Evolutionary conservation across 2,888 invertebrate genomes (phyloP).

Genomic region (Cheilosia vulpina): DNA sequence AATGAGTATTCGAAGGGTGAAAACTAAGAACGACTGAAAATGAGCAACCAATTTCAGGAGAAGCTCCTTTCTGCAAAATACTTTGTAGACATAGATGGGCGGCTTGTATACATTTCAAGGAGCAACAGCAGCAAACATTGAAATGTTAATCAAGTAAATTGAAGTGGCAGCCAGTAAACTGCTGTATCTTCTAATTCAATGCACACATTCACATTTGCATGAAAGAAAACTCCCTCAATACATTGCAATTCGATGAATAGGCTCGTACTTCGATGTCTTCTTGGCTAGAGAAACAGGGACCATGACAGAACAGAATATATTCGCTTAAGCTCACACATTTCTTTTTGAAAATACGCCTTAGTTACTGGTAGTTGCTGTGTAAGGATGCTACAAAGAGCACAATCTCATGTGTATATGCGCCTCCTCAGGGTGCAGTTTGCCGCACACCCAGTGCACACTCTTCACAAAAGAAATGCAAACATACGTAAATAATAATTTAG

Average conservation of each 20-base stretch:
- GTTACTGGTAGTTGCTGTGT: neutral
- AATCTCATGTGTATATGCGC: neutral
- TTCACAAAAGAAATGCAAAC: constrained; percentile 21
- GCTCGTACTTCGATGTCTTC: neutral
- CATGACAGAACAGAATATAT: constrained; percentile 20
- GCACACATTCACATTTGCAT: constrained; percentile 52
- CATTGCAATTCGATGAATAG: constrained; percentile 42
- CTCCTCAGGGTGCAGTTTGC: constrained; percentile 3
- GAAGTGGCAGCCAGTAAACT: constrained; percentile 60
- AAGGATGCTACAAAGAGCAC: constrained; percentile 24
- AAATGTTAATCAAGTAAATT: constrained; percentile 74
- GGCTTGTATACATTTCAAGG: constrained; percentile 21
- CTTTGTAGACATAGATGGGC: neutral
- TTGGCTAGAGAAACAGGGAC: neutral
- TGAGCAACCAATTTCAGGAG: constrained; percentile 51
- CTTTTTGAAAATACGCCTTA: constrained; percentile 19
- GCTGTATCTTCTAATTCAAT: constrained; percentile 60
- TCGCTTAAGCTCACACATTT: constrained; percentile 21
- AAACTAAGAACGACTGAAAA: constrained; percentile 54
- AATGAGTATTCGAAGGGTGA: constrained; percentile 63
- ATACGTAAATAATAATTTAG: constrained; percentile 62
- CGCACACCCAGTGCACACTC: neutral
- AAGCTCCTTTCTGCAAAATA: constrained; percentile 16
- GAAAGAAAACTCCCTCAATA: constrained; percentile 46
- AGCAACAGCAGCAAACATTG: constrained; percentile 51